Conservation (phyloP, 2,113 vertebrate genomes). For the Holacanthus passer region DNA sequence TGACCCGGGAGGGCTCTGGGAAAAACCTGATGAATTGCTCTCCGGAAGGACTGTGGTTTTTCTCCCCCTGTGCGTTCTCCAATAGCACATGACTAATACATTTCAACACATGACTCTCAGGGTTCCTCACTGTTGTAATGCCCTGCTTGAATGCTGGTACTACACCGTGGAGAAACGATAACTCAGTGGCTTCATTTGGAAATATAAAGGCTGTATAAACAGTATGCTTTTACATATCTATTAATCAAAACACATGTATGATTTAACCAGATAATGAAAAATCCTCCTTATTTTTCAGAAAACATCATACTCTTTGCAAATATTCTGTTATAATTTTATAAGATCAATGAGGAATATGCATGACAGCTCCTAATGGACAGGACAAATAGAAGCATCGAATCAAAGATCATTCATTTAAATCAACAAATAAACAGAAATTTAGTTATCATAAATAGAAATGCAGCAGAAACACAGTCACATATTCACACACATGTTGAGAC, state of each 20-base stretch:
- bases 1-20: slow-evolving; percentile 99
- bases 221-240: not conserved
- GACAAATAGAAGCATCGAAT: not conserved
- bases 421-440: not conserved
- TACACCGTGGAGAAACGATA: slow-evolving; percentile 49
- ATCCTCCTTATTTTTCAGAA: not conserved
- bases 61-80: slow-evolving; percentile 84
- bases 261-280: not conserved
- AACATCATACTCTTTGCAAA: not conserved
- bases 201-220: not conserved
- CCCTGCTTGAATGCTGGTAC: slow-evolving; percentile 88
- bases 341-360: not conserved
- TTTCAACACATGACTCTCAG: slow-evolving; percentile 93
- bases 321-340: not conserved
- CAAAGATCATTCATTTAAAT: not conserved
- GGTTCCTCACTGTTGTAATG: slow-evolving; percentile 87
- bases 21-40: slow-evolving; percentile 96
- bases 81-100: slow-evolving; percentile 91
- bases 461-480: not conserved
- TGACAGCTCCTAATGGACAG: not conserved
- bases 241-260: not conserved
- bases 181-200: slow-evolving; percentile 7
- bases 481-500: slow-evolving; percentile 9
- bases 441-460: not conserved
- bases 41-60: slow-evolving; percentile 92